A percentile compares a stretch with the other conserved stretches of the same genome.
These are phyloP conservation scores for Dryobotodes eremita DNA, from an alignment of 2,888 invertebrate species.

Conservation along the genomic window DNA sequence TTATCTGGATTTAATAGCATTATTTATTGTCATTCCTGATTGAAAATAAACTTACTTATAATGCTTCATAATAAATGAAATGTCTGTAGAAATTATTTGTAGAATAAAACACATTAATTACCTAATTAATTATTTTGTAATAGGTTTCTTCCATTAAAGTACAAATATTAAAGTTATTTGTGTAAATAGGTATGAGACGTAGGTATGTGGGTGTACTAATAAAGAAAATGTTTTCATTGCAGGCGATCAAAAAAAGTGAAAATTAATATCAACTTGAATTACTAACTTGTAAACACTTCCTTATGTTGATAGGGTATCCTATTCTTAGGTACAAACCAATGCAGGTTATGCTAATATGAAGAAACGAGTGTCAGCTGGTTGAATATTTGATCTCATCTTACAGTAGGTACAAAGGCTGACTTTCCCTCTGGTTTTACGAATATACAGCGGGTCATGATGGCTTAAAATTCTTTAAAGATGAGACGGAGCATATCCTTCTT, in stretches of 20 bases:
- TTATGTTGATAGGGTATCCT: not conserved
- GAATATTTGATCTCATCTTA: not conserved
- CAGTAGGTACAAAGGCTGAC: not conserved
- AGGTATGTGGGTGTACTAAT: not conserved
- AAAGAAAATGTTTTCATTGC: not conserved
- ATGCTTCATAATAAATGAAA: constrained; percentile 1
- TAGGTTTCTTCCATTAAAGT: not conserved
- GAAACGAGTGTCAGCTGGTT: not conserved
- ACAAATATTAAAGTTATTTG: not conserved
- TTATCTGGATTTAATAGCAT: constrained; percentile 12
- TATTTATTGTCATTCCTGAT: constrained; percentile 27
- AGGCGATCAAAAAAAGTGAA: not conserved
- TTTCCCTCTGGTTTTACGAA: not conserved
- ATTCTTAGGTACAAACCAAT: no score
- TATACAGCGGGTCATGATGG: not conserved
- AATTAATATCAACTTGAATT: not conserved
- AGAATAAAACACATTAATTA: not conserved
- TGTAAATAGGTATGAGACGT: not conserved
- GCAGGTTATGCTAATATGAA: not conserved
- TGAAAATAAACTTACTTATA: not conserved
- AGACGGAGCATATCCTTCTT: not conserved
- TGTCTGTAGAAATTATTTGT: constrained; percentile 9
- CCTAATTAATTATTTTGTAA: not conserved
- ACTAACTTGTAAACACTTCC: not conserved
- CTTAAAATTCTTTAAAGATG: not conserved